Conservation (phyloP, 1,140 invertebrate genomes). For the Brevipalpus yothersi region DNA sequence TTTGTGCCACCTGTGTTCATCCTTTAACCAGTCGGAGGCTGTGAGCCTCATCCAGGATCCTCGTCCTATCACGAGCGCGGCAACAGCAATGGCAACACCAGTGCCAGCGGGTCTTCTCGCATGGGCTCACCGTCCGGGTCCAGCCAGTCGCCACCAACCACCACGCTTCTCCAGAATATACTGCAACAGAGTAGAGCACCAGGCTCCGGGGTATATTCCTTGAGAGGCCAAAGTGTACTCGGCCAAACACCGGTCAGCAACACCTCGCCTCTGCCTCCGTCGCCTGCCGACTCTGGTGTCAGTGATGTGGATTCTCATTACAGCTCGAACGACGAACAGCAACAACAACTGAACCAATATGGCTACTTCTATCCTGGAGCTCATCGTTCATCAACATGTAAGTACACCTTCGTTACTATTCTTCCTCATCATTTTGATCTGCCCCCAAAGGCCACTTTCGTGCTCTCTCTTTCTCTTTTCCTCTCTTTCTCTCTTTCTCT, state of each 20-base stretch:
- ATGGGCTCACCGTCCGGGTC: neutral
- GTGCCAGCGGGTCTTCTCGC: neutral
- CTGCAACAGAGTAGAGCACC: conserved; percentile 6
- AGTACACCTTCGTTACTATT: neutral
- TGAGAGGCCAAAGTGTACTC: neutral
- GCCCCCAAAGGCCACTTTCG: too few species aligned
- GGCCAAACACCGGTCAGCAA: neutral
- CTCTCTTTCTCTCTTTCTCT: too few species aligned
- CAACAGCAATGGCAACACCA: neutral
- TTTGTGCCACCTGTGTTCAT: too few species aligned
- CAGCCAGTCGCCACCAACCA: neutral
- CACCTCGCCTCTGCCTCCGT: conserved; percentile 56
- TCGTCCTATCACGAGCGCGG: neutral
- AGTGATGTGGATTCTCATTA: conserved; percentile 84
- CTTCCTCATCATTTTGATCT: neutral
- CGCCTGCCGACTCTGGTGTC: conserved; percentile 85
- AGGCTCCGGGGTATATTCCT: neutral
- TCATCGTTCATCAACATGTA: conserved; percentile 1
- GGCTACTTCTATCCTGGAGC: conserved; percentile 4
- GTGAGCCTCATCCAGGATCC: neutral
- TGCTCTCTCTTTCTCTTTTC: too few species aligned
- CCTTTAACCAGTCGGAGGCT: conserved; percentile 19
- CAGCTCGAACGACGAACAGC: conserved; percentile 47
- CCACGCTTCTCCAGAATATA: conserved; percentile 9
- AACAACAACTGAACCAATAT: conserved; percentile 5